Conservation (phyloP, 2,888 invertebrate species). For the Prosapia bicincta region DNA sequence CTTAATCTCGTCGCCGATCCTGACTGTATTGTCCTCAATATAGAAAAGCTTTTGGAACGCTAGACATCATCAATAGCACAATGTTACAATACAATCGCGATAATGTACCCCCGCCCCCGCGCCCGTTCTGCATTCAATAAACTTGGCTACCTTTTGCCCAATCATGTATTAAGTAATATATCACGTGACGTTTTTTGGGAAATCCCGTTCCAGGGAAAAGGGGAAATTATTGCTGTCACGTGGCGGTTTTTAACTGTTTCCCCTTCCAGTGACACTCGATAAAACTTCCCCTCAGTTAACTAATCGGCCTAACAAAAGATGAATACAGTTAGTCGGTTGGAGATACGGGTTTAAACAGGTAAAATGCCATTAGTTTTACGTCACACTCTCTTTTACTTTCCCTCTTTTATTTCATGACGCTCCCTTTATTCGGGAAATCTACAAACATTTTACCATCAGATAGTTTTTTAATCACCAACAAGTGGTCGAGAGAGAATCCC, state of each 20-base stretch:
- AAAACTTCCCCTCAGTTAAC: not conserved
- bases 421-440: no score
- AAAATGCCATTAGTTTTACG: not conserved
- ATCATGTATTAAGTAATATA: constrained; percentile 25
- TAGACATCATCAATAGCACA: constrained; percentile 40
- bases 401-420: not conserved
- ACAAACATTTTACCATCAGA: no score
- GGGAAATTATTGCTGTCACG: not conserved
- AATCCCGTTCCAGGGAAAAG: not conserved
- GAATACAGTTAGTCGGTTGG: not conserved
- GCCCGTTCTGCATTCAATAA: constrained; percentile 13
- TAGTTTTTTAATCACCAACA: no score
- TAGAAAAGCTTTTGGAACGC: constrained; percentile 40
- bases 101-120: constrained; percentile 32
- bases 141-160: constrained; percentile 20
- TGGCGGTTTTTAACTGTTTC: not conserved
- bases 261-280: not conserved
- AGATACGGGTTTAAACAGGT: not conserved
- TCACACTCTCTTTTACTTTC: not conserved
- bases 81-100: constrained; percentile 40
- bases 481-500: no score
- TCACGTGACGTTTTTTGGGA: constrained; percentile 11
- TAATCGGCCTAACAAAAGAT: not conserved
- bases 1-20: constrained; percentile 40
- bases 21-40: constrained; percentile 39